Evolutionary conservation across 2,888 invertebrate species (phyloP), one percentile per base, ranked within the genome.

Genomic region (Trichogramma dendrolimi): DNA sequence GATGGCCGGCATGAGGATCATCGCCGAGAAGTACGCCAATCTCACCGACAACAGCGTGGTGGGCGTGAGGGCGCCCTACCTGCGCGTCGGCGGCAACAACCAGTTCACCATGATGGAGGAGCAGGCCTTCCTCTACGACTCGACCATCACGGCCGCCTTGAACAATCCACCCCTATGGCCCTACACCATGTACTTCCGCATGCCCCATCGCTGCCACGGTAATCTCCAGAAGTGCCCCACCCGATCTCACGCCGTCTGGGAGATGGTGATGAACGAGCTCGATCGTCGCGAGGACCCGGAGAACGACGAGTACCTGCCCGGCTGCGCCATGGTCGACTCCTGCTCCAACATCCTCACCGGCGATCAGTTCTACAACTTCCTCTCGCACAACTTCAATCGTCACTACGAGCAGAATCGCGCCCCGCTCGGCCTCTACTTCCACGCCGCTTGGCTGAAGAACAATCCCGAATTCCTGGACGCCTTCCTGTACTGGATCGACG

Each of bases 41-140:
- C 84, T 94, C 68, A 90, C 92, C 1, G 94, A 94, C 77, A 92
- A 93, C 81, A 92, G 92, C 69, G 92, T 95, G 14, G 93, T 94
- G 4, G 94, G 94, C 50, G 91, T 94, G 5, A 87, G 94, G 61
- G 92, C 94, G 5, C 94, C 94, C 0, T 95, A 94, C 77, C 82
- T 94, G 62, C 85, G 94, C 58, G 93, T 95, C 5, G 96, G 96
- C 65, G 96, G 96, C 55, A 94, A 96, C 83, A 93, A 93, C 79
- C 95, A 95, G 81, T 96, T 96, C 82, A 92, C 93, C 72, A 96
- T 96, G 94, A 94, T 96, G 95, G 91, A 93, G 80, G 94, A 95
- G 79, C 92, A 94, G 78, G 92, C 92, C 8, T 96, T 96, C 86
- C 82, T 93, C 53, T 97, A 96, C 78, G 96, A 97, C 80, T 94